These are phyloP conservation scores for Octopus sinensis DNA, from an alignment of 1,140 invertebrate genomes.

Conservation along the genomic window DNA sequence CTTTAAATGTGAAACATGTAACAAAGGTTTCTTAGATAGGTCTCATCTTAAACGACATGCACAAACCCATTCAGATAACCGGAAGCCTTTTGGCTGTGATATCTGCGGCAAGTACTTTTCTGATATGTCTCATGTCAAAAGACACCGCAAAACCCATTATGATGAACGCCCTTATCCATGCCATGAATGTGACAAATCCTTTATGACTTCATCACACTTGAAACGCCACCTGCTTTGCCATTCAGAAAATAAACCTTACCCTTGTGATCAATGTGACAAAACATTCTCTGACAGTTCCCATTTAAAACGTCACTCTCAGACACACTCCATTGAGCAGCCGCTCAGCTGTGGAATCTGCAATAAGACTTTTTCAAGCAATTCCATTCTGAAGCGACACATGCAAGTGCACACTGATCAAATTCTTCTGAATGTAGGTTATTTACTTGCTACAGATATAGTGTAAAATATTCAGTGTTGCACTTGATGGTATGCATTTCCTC, in stretches of 20 bases:
- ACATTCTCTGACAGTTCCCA: conserved; percentile 67
- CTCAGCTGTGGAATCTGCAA: conserved; percentile 9
- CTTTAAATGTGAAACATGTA: conserved; percentile 82
- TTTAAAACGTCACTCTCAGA: conserved; percentile 18
- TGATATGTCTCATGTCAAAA: conserved; percentile 17
- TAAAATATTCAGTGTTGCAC: too few species aligned
- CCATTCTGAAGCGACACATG: conserved; percentile 66
- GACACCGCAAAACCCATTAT: conserved; percentile 33
- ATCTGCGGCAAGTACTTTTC: conserved; percentile 28
- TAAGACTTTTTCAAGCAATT: conserved; percentile 17
- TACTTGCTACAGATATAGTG: neutral
- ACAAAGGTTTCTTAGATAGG: conserved; percentile 75
- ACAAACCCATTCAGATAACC: conserved; percentile 30
- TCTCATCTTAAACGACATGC: conserved; percentile 27
- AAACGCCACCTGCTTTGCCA: conserved; percentile 37
- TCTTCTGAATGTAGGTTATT: neutral
- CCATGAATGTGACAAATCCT: conserved; percentile 37
- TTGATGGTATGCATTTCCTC: too few species aligned
- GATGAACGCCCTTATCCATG: conserved; percentile 38
- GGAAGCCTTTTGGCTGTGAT: conserved; percentile 28
- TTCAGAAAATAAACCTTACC: conserved; percentile 26
- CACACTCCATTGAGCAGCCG: conserved; percentile 20
- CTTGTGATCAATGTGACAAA: conserved; percentile 69
- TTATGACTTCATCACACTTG: conserved; percentile 30
- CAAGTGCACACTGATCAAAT: conserved; percentile 76